phyloP scores from a whole-genome alignment of 2,888 invertebrate genomes.

The Yponomeuta plumbellus region DNA sequence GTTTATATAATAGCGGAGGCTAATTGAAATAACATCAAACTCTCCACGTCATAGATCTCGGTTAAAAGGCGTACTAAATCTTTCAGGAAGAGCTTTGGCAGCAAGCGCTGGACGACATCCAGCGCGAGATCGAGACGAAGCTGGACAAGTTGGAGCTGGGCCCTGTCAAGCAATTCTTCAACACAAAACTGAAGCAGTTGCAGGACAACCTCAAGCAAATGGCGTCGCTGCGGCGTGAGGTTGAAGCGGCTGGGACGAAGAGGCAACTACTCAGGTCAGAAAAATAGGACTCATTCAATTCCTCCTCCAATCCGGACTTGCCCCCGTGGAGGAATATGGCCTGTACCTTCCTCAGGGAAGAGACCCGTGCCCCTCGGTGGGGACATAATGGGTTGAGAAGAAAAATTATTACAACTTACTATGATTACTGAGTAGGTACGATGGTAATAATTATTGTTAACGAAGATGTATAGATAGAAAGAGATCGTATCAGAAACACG shows the following conservation, averaged over 20 bases:
- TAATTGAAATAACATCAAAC: too few relatives aligned
- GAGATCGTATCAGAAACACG: too few relatives aligned
- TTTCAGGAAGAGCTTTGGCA: constrained; percentile 78
- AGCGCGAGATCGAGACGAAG: constrained; percentile 80
- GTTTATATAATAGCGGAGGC: too few relatives aligned
- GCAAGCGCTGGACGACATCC: constrained; percentile 80
- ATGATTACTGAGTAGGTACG: too few relatives aligned
- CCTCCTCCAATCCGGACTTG: too few relatives aligned
- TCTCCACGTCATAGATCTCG: not conserved
- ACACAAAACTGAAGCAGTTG: constrained; percentile 74
- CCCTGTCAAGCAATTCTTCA: constrained; percentile 80
- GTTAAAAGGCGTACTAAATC: not conserved
- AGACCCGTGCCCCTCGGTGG: too few relatives aligned
- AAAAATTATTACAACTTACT: too few relatives aligned
- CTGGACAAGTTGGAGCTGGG: constrained; percentile 80
- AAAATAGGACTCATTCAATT: not conserved
- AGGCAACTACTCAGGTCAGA: constrained; percentile 76
- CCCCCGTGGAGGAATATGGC: too few relatives aligned
- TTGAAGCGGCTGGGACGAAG: constrained; percentile 85
- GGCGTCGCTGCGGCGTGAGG: constrained; percentile 75
- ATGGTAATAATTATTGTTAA: too few relatives aligned
- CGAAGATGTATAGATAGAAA: too few relatives aligned
- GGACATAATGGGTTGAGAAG: too few relatives aligned
- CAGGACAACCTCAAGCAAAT: constrained; percentile 79
- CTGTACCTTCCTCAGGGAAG: too few relatives aligned